Base-by-base conservation (phyloP, 2,888 invertebrate species). In the Muschampia plurimacula region DNA sequence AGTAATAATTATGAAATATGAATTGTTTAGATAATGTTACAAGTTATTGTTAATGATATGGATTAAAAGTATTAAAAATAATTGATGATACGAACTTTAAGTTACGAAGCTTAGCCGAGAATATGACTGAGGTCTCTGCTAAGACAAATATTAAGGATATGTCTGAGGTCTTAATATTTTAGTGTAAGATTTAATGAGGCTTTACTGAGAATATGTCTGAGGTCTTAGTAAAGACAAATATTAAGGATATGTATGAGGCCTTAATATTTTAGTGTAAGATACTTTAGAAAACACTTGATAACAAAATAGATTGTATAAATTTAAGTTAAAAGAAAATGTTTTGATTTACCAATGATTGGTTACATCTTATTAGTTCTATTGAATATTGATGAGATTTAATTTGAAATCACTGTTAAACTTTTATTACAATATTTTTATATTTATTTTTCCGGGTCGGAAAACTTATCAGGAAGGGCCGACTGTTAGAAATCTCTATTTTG, bases 141-240 rank as follows among this genome's bases (percentile, higher is more conserved):
- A 15, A 32, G 68, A 68, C 60, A 68, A 59, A 59, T 68, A 60
- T 68, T 60, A 60, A 68, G 60, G 44, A 60, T 68, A 46, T 68
- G 60, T 52, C 52, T 41, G 59, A 68, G 44, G 46, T 28, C 46
- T 68, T 68, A 46, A 36, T 60, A 52, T 49, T 49, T 65, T 65
- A 65, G n/a, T 36, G 1, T 32, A 64, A 64, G 22, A 10, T 15
- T 28, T 8, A n/a, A 15, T 52, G 65, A 46, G 49, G 46, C 46
- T 22, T 46, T 4, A 32, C 13, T n/a, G 8, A 59, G 41, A 57
- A 68, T 59, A 68, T 68, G 36, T n/a, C 1, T 32, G 67, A 68
- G 60, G n/a, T n/a, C 60, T 32, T 13, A 32, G 57, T 59, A 36
- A 10, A 32, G 59, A 68, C 46, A 60, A 46, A 59, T 68, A 68